Evolutionary conservation across 1,140 invertebrate genomes (phyloP), one percentile per base, ranked within the genome.

Genomic region (Zaprionus nigranus): DNA sequence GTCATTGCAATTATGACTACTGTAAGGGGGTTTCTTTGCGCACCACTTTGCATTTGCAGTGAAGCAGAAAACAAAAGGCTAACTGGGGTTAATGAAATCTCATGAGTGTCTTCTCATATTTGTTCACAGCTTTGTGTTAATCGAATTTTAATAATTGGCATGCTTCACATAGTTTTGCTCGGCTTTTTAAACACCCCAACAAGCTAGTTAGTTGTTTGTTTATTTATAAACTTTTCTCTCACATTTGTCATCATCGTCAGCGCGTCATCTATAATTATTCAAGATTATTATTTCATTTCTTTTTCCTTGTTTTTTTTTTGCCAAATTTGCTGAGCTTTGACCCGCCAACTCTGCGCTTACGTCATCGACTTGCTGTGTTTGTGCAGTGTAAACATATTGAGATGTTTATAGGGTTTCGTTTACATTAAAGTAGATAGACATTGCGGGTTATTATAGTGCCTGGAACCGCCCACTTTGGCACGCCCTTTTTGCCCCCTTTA

Each of bases 201-300:
- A 17, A 46, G 40, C n/a, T 46, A 22, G n/a, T 46, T 46, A 17
- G 6, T n/a, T 46, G 30, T 43, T 43, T 30, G 30, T 61, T 28
- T 56, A 34, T 61, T 61, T 65, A 30, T 58, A 49, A 43, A 76
- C 36, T 38, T 59, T 28, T 46, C 40, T 17, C 40, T 17, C n/a
- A n/a, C n/a, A 46, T 17, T 46, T 46, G 40, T 20, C 6, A 17
- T 46, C 40, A n/a, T n/a, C n/a, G 5, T 46, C n/a, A n/a, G 17
- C 40, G n/a, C 40, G 40, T 46, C 40, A 46, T 46, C 67, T 75
- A 11, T 83, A 86, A 87, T 79, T 87, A 78, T 82, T 77, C 77
- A 71, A 79, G 83, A 73, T 82, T 87, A 82, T 71, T 22, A 70
- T 66, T 69, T 86, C 70, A 74, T 74, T 63, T 70, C 12, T 36